Evolutionary conservation across 2,797 vertebrate genomes (phyloP), one percentile per base, ranked within the genome.

Genomic region (Liasis olivaceus): DNA sequence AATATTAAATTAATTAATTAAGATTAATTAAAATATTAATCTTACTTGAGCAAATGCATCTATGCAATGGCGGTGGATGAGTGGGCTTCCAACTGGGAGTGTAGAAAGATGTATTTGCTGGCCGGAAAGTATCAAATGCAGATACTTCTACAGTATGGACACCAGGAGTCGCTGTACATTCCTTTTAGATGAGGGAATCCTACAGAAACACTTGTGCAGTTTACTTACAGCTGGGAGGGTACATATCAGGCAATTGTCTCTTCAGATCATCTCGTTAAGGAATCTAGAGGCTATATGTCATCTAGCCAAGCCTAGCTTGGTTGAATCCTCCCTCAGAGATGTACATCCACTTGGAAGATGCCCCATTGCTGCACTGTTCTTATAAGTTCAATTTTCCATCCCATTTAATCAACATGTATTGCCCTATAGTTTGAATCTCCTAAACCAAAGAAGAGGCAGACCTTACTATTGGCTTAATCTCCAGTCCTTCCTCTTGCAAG

Each of bases 101-200:
- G 47, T 81, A 24, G 20, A 81, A 81, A 81, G 22, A 81, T 1
- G 17, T 47, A 36, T 36, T 24, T 81, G 72, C 72, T 81, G 72
- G 20, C 72, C 31, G 85, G n/a, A 24, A 58, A 60, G 85, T 13
- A 36, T n/a, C 85, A 13, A 69, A 28, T 5, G 20, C 72, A 2
- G 4, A 13, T 31, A 17, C 7, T 47, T 88, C 22, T 56, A 81
- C 1, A 11, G 17, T 81, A 20, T 17, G 58, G 89, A 9, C 31
- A 28, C 51, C 47, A 63, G 58, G 85, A 5, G 9, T 81, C 56
- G 14, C 8, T 59, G n/a, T 42, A 17, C 77, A 2, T 92, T 62
- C 60, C 64, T 90, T 60, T 1, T 94, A 97, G 97, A 94, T 97
- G 2, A 94, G 62, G 42, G 93, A 69, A 96, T 94, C 2, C 87